Evolutionary conservation across 2,888 invertebrate genomes (phyloP), one percentile per base, ranked within the genome.

Genomic region (Heliconius aoede): DNA sequence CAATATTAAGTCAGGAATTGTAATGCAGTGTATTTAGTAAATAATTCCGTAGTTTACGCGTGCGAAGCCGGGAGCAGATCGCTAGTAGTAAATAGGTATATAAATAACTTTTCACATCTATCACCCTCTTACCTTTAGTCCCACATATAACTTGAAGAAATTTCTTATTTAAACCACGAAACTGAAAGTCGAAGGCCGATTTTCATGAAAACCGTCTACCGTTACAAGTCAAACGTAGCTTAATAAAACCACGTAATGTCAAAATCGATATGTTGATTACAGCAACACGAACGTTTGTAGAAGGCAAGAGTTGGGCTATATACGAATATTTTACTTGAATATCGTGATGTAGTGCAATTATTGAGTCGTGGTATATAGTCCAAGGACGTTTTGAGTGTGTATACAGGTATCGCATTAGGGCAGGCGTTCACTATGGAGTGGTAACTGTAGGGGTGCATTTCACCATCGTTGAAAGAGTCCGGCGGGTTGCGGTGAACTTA

Each of bases 341-440:
- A 85, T 91, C 93, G 93, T 93, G 93, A 88, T 91, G 89, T 88
- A 89, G 89, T 89, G 89, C 90, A 90, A 93, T 93, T 93, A 93
- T 91, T 87, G 81, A 79, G 81, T 82, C 84, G 84, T 83, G 86
- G 86, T 85, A 91, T 91, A 89, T 90, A 92, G 93, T 86, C 90
- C 93, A 93, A 93, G 93, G 93, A 89, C 91, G 80, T 78, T 72
- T 80, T 72, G 62, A 64, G 68, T 74, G 69, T 72, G 58, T 60
- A 75, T 75, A 75, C 75, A 55, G 40, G 71, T 77, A 76, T 69
- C 64, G 73, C 72, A 73, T 74, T 72, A 74, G 71, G 73, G 73
- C 77, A 79, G 75, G 61, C 55, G 60, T 73, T 69, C 65, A 58
- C 65, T 68, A 71, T 68, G 60, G 46, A 67, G 69, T 75, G 61